phyloP scores from a whole-genome alignment of 2,113 vertebrate genomes.

The Rissa tridactyla region DNA sequence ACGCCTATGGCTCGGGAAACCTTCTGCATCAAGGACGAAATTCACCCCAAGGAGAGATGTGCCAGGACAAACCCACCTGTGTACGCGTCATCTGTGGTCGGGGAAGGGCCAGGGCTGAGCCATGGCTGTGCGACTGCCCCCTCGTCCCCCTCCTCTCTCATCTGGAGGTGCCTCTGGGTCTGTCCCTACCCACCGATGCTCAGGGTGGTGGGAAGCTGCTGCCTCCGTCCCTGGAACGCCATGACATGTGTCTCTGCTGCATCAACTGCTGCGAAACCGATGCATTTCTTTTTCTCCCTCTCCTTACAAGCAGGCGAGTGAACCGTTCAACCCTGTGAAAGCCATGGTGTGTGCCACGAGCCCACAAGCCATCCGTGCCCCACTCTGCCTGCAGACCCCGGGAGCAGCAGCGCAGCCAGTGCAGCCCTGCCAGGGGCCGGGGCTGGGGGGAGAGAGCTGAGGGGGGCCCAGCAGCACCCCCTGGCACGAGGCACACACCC shows the following conservation, averaged over 20 bases:
- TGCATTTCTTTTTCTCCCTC: not conserved
- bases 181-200: not conserved
- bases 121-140: not conserved
- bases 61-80: not conserved
- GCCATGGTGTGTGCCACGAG: not conserved
- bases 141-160: not conserved
- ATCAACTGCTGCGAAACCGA: not conserved
- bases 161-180: not conserved
- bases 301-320: not conserved
- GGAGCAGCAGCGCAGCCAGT: not conserved
- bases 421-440: not conserved
- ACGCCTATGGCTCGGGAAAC: not conserved
- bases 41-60: not conserved
- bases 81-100: fast-evolving
- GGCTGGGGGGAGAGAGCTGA: not conserved
- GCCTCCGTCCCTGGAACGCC: not conserved
- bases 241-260: not conserved
- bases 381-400: not conserved
- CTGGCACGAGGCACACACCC: not conserved
- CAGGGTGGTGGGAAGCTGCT: not conserved
- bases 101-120: not conserved
- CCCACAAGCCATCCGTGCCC: not conserved
- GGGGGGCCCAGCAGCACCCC: not conserved
- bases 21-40: not conserved
- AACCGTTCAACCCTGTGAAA: not conserved